Percentiles rank a stretch among this genome's conserved stretches.
phyloP scores from a whole-genome alignment of 2,797 vertebrate species.

The Pseudomugil tenellus region DNA sequence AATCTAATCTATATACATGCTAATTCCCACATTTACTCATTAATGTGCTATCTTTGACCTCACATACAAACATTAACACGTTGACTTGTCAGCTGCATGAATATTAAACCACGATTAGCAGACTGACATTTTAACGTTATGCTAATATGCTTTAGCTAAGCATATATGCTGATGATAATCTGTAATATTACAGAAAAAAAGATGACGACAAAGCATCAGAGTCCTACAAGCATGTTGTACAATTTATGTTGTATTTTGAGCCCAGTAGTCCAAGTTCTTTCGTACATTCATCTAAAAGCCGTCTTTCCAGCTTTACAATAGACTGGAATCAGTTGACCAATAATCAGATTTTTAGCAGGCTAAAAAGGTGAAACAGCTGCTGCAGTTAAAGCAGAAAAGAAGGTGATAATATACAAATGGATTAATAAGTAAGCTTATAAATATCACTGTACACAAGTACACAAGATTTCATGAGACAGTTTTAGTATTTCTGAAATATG shows the following conservation, averaged over 20 bases:
- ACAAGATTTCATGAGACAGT: too few species aligned
- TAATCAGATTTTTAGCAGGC: too few species aligned
- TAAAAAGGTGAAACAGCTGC: too few species aligned
- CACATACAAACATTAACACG: neutral
- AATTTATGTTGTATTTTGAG: neutral
- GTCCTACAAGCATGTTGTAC: neutral
- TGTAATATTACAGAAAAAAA: neutral
- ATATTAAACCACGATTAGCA: neutral
- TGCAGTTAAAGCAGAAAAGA: too few species aligned
- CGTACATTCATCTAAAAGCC: too few species aligned
- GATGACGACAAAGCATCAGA: neutral
- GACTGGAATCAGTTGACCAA: too few species aligned
- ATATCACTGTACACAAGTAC: too few species aligned
- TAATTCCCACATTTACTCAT: neutral
- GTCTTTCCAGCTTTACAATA: too few species aligned
- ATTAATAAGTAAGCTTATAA: too few species aligned
- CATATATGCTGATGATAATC: neutral
- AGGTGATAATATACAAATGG: too few species aligned
- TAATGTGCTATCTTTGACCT: neutral
- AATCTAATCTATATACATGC: neutral
- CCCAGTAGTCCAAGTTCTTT: too few species aligned
- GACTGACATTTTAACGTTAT: neutral
- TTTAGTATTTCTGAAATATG: too few species aligned
- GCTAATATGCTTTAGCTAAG: neutral
- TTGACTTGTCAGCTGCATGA: neutral